phyloP scores from a whole-genome alignment of 2,113 vertebrate species.

The Anolis carolinensis region DNA sequence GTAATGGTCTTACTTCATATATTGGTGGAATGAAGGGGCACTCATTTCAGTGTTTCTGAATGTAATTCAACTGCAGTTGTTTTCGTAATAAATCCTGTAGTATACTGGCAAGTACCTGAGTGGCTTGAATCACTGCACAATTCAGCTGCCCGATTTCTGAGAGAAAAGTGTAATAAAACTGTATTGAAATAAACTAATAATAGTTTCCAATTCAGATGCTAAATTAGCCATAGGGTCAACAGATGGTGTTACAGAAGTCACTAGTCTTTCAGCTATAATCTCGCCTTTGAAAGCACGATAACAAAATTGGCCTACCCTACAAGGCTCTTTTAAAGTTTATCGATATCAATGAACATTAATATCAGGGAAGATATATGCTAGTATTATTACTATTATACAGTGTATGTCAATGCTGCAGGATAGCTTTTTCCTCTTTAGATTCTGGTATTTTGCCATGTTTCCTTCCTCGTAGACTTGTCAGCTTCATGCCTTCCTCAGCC shows the following conservation, averaged over 20 bases:
- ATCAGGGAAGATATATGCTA: background rate
- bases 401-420: background rate
- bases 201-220: background rate
- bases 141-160: no score
- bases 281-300: background rate
- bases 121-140: no score
- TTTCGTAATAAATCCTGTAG: background rate
- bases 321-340: background rate
- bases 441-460: rapidly evolving
- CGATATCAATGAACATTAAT: background rate
- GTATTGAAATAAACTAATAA: background rate
- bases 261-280: background rate
- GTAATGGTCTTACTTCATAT: background rate
- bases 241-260: background rate
- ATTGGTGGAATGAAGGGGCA: background rate
- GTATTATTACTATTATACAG: background rate
- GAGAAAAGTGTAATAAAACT: no score
- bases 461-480: background rate
- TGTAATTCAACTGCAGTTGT: background rate
- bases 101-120: no score
- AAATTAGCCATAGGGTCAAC: background rate
- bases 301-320: background rate
- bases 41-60: background rate
- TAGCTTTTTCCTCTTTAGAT: background rate
- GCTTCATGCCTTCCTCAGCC: background rate